These are phyloP conservation scores for Crotalus tigris DNA, from an alignment of 2,113 vertebrate genomes.

Conservation along the genomic window DNA sequence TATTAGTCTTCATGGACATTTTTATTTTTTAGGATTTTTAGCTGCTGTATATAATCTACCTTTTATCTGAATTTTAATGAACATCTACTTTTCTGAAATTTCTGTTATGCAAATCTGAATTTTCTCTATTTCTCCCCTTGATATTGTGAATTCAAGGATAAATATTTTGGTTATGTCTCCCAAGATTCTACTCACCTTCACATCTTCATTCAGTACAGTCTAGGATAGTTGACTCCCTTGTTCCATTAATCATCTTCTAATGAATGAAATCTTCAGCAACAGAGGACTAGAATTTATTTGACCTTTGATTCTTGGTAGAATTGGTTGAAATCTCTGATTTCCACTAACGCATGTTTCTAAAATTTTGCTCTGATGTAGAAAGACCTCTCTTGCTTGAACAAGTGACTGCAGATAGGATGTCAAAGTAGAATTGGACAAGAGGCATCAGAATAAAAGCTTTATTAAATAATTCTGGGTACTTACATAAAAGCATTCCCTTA, in stretches of 20 bases:
- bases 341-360: not conserved
- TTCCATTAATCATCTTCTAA: not conserved
- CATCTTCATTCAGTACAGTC: not conserved
- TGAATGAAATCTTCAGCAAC: not conserved
- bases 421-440: not conserved
- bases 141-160: not conserved
- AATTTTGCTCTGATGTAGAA: not conserved
- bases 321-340: not conserved
- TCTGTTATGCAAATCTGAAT: not conserved
- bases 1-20: not conserved
- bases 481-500: not conserved
- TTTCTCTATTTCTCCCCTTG: not conserved
- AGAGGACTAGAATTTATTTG: not conserved
- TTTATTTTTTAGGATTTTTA: not conserved
- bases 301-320: not conserved
- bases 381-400: not conserved
- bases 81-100: not conserved
- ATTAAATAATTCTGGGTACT: not conserved
- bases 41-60: not conserved
- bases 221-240: not conserved
- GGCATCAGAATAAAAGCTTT: not conserved
- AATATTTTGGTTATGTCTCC: not conserved
- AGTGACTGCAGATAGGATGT: not conserved
- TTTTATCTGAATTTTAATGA: not conserved
- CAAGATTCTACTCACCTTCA: not conserved